phyloP scores from a whole-genome alignment of 2,888 invertebrate species.

The Neoaliturus tenellus region DNA sequence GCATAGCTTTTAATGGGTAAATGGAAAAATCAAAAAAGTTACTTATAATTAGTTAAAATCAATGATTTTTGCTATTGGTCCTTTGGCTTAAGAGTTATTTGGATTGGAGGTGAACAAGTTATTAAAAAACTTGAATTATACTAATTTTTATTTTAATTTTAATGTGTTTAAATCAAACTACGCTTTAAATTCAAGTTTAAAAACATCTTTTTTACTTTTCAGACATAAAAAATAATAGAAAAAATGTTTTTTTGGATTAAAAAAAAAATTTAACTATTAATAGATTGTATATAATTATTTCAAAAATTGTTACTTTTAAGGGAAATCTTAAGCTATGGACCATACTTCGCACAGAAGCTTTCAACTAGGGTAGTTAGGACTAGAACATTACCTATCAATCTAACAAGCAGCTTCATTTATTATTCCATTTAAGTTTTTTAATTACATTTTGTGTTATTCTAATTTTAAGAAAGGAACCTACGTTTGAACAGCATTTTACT shows the following conservation, averaged over 20 bases:
- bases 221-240: no score
- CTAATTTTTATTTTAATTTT: no score
- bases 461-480: not conserved
- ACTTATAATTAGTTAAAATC: not conserved
- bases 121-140: no score
- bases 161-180: no score
- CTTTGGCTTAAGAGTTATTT: not conserved
- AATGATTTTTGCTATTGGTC: not conserved
- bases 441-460: not conserved
- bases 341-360: not conserved
- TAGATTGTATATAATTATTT: no score
- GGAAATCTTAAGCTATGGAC: not conserved
- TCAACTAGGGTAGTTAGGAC: not conserved
- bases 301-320: no score
- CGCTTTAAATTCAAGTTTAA: no score
- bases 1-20: constrained; percentile 20
- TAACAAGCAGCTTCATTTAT: not conserved
- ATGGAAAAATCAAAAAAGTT: not conserved
- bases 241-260: no score
- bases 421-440: not conserved
- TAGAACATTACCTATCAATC: not conserved
- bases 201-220: no score
- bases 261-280: no score
- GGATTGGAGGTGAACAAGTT: not conserved
- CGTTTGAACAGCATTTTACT: not conserved